A percentile compares a stretch with the other conserved stretches of the same genome.
Evolutionary conservation across 2,888 invertebrate genomes (phyloP).

Genomic region (Ectobius pallidus): DNA sequence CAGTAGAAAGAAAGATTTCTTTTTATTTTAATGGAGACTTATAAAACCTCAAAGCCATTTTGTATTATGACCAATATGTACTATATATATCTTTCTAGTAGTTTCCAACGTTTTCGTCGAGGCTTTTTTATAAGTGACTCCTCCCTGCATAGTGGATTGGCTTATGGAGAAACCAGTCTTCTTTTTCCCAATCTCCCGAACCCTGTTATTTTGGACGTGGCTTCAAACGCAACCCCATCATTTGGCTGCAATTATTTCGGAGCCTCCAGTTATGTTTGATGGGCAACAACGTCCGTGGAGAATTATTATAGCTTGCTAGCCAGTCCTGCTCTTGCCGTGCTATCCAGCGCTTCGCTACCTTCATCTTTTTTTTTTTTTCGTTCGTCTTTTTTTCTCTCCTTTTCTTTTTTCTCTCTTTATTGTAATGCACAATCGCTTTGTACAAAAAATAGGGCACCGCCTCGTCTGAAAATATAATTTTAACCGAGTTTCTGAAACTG

Average conservation of each 20-base stretch:
- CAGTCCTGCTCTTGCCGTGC: slow-evolving; percentile 4
- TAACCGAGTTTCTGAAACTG: not conserved
- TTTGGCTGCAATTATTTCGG: slow-evolving; percentile 43
- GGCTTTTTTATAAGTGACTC: slow-evolving; percentile 13
- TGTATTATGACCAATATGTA: slow-evolving; percentile 8
- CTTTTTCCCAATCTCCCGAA: slow-evolving; percentile 34
- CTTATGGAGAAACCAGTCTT: slow-evolving; percentile 34
- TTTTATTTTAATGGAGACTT: not conserved
- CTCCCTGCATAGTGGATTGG: slow-evolving; percentile 40
- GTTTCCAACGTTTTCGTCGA: slow-evolving; percentile 2
- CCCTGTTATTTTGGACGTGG: slow-evolving; percentile 39
- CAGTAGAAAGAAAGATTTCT: no score
- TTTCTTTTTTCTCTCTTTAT: slow-evolving; percentile 1
- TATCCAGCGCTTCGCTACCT: slow-evolving; percentile 5
- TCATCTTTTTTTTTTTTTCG: not conserved
- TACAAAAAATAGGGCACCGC: slow-evolving; percentile 27
- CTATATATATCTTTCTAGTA: slow-evolving; percentile 5
- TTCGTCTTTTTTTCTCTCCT: slow-evolving; percentile 17
- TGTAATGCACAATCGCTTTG: slow-evolving; percentile 25
- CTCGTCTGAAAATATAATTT: not conserved
- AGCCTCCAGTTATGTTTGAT: slow-evolving; percentile 42
- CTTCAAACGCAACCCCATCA: slow-evolving; percentile 42
- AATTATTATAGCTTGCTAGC: slow-evolving; percentile 27
- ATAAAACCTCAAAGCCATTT: slow-evolving; percentile 15
- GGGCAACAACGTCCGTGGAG: slow-evolving; percentile 37